Percentiles rank a stretch among this genome's conserved stretches.
These are phyloP conservation scores for Leucophenga maculata DNA, from an alignment of 2,888 invertebrate genomes.

Conservation along the genomic window DNA sequence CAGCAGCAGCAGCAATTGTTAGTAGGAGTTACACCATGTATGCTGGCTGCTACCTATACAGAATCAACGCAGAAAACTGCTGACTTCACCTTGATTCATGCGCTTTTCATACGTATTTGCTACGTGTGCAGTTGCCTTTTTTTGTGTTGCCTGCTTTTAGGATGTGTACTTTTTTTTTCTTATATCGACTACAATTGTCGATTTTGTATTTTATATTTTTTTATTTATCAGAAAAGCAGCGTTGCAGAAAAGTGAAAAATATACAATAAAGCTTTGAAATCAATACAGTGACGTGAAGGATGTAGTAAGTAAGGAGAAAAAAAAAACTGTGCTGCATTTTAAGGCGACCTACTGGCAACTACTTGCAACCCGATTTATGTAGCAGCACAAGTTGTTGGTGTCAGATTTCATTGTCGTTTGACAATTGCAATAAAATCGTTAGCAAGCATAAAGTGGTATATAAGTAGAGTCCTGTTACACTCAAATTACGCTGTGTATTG, in stretches of 20 bases:
- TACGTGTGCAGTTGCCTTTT: conserved; percentile 20
- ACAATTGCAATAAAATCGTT: conserved; percentile 67
- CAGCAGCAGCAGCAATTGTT: neutral
- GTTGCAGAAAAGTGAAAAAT: conserved; percentile 52
- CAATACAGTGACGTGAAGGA: conserved; percentile 63
- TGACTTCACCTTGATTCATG: conserved; percentile 66
- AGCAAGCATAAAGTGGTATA: conserved; percentile 57
- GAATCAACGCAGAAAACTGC: conserved; percentile 54
- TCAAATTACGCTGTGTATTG: too few species aligned
- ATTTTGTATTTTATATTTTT: conserved; percentile 25
- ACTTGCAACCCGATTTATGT: conserved; percentile 43
- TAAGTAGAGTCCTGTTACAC: neutral
- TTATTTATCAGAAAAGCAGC: conserved; percentile 45
- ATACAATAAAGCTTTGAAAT: conserved; percentile 47
- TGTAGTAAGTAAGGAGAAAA: neutral
- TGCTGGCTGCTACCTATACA: conserved; percentile 19
- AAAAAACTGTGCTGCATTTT: conserved; percentile 43
- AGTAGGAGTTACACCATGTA: neutral
- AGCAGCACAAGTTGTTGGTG: conserved; percentile 49
- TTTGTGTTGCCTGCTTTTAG: conserved; percentile 10
- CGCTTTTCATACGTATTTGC: conserved; percentile 57
- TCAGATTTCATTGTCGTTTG: conserved; percentile 51
- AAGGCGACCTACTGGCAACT: conserved; percentile 55
- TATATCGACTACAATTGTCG: conserved; percentile 8
- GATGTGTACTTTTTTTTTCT: neutral